These are phyloP conservation scores for Epizoanthus illoricatus DNA, from an alignment of 92 coral and sea anemone species.

Conservation along the genomic window DNA sequence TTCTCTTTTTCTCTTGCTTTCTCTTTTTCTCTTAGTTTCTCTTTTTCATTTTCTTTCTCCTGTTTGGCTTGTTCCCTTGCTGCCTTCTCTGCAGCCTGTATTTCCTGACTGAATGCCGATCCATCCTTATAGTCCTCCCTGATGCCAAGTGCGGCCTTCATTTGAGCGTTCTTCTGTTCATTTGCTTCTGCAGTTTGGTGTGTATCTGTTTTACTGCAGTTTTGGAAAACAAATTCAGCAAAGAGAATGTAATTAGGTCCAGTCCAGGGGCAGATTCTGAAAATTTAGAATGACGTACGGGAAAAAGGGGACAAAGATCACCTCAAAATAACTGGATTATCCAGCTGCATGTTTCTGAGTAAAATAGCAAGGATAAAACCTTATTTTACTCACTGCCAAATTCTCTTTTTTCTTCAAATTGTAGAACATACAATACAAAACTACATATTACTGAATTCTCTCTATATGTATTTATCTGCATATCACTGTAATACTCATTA, in stretches of 20 bases:
- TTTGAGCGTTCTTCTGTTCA: slow-evolving; percentile 87
- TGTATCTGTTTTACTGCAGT: slow-evolving; percentile 66
- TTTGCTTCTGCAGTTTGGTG: slow-evolving; percentile 94
- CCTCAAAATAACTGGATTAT: neutral
- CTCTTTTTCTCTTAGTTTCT: slow-evolving; percentile 57
- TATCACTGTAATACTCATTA: no score
- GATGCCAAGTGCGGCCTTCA: slow-evolving; percentile 95
- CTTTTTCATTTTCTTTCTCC: slow-evolving; percentile 55
- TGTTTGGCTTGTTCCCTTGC: slow-evolving; percentile 57
- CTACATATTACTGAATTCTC: no score
- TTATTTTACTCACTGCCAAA: no score
- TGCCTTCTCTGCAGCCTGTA: slow-evolving; percentile 75
- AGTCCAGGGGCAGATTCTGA: neutral
- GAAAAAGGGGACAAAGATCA: neutral
- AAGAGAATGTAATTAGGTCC: neutral
- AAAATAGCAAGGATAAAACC: no score
- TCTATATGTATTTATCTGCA: no score
- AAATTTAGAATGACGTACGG: neutral
- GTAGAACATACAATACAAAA: no score
- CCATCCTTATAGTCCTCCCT: slow-evolving; percentile 92
- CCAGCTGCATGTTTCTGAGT: neutral
- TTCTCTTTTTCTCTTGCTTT: slow-evolving; percentile 53
- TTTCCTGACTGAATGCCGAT: slow-evolving; percentile 87
- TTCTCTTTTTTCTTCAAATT: no score
- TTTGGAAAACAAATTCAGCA: neutral